Evolutionary conservation across 2,113 vertebrate species (phyloP), one percentile per base, ranked within the genome.

Genomic region (Nothobranchius furzeri): DNA sequence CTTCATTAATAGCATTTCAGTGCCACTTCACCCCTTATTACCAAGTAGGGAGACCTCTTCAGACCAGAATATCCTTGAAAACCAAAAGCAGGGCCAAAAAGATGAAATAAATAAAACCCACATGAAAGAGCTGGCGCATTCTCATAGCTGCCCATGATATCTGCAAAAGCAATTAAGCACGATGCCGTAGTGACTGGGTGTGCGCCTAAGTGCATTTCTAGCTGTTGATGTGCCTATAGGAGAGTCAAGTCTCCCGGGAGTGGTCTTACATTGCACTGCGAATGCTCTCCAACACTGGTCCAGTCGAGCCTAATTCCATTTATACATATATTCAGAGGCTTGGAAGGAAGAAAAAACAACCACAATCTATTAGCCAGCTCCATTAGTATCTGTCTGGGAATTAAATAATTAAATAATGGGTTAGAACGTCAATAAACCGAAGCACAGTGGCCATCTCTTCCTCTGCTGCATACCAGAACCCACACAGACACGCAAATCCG

Each of bases 351-450:
- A 78, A 51, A 89, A 83, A 54, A 84, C 70, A 86, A 91, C 88
- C 90, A 20, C 91, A 93, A 90, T 91, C 91, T 92, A 91, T 93
- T 90, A 90, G 89, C 90, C 62, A 79, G 87, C 83, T 90, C 90
- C 91, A 93, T 93, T 93, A 93, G 91, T 87, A 92, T 92, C 91
- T 88, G 85, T 92, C 90, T 90, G 79, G 75, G 87, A 92, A 92
- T 92, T 85, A 92, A 93, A 93, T 93, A 91, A 93, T 93, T 83
- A 93, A 93, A 93, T 90, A 93, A 90, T 67, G 79, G 79, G 78
- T 87, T 82, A 78, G 88, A 86, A 92, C 88, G 89, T 93, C 92
- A 90, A 93, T 93, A 92, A 90, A 81, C 76, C 73, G 53, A 68
- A 89, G 90, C 87, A 85, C 62, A 79, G 83, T n/a, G 46, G 77